Evolutionary conservation across 2,113 vertebrate genomes (phyloP).

Genomic region (Catharus fuscescens): DNA sequence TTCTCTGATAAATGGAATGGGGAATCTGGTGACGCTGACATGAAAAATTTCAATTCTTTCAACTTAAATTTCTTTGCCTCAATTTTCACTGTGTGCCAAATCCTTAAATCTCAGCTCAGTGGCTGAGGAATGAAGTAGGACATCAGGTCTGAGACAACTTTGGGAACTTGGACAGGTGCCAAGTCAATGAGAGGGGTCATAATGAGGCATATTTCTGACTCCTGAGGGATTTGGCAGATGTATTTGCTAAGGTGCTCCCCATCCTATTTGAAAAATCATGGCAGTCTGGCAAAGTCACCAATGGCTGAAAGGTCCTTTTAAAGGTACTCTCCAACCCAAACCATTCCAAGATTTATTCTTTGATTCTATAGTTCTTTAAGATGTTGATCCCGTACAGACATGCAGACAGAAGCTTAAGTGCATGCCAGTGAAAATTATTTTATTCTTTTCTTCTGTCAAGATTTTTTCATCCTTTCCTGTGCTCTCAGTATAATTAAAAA

Average conservation of each 20-base stretch:
- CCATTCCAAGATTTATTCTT: neutral
- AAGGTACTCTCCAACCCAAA: neutral
- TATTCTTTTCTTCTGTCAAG: slow-evolving; percentile 33
- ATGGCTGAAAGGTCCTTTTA: neutral
- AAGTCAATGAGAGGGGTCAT: neutral
- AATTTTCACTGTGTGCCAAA: neutral
- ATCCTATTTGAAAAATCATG: neutral
- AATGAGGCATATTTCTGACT: neutral
- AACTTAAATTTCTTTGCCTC: neutral
- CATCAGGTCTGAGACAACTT: neutral
- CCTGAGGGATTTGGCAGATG: neutral
- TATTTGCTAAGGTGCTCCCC: neutral
- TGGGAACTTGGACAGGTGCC: neutral
- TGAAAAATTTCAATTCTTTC: neutral
- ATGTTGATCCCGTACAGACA: neutral
- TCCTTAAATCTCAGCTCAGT: neutral
- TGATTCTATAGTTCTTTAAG: neutral
- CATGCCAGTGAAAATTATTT: neutral
- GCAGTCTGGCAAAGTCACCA: neutral
- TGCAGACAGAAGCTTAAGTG: neutral
- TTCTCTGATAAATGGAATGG: neutral
- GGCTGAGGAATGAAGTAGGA: neutral
- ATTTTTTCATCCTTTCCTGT: slow-evolving; percentile 31
- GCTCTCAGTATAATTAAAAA: slow-evolving; percentile 72
- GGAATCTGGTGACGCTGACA: neutral